Evolutionary conservation across 2,797 vertebrate genomes (phyloP), one percentile per base, ranked within the genome.

Genomic region (Streptopelia turtur): DNA sequence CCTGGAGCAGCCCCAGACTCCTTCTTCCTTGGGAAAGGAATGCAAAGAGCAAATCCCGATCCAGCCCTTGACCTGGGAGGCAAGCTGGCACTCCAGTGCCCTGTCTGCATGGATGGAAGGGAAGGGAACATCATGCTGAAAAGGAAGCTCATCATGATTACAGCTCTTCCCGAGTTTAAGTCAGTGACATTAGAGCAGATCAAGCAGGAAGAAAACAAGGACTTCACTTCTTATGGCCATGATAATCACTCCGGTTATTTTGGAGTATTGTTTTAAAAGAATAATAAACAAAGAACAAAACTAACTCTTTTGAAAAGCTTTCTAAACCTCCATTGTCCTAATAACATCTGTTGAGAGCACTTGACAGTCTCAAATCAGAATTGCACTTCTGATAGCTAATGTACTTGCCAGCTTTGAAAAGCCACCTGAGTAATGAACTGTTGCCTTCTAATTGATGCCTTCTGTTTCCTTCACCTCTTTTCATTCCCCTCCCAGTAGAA

Each of bases 341-440:
- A 68, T 22, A 90, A 90, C 68, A 72, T 83, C 94, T 92, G 93
- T 74, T 90, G 93, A 95, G 65, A 96, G 70, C 31, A 85, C 71
- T 82, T 82, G 61, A 74, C 64, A 87, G 17, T 53, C 30, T 85
- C 49, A 84, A 35, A 74, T 84, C 76, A 66, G 83, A 95, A 88
- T 15, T 83, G 66, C 63, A 93, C 90, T 96, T 78, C 83, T 95
- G 76, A 69, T 45, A 84, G 90, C 63, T 96, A 94, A 95, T 30
- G n/a, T 72, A 95, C 82, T 90, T 95, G 89, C 61, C 79, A 92
- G 10, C 69, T 95, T 89, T 75, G 70, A 95, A 96, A 97, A 94
- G 87, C 23, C 84, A 93, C 93, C 89, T 93, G 85, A 95, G 92
- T 63, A 94, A 91, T 39, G 83, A 95, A 87, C 76, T 89, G 7